Base-by-base conservation (phyloP, 2,797 vertebrate species). In the Gymnothorax reevesii region DNA sequence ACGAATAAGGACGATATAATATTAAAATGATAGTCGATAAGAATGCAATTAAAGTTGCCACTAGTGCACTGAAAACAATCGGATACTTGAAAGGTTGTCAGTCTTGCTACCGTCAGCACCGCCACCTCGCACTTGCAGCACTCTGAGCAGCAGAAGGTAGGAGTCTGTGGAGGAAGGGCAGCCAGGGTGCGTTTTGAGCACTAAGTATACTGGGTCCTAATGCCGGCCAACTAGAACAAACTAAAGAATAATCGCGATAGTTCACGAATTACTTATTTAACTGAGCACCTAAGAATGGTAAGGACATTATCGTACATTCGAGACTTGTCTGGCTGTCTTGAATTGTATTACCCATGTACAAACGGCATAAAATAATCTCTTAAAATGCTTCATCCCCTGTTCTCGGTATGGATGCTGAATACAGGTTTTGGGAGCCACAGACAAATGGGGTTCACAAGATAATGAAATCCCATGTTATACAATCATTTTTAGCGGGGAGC, bases 121-220 rank as follows among this genome's bases (percentile, higher is more conserved):
- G 82, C 84, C 71, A 82, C 85, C 57, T 55, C 83, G 54, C 87
- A 86, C 73, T 55, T 86, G 54, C 87, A 86, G 80, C 80, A 59
- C 64, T 83, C 55, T 86, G 66, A 60, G 27, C 12, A 82, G 73
- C 79, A 84, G 82, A 87, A 87, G 49, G 83, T 71, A 83, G 86
- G 64, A 83, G 20, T 86, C 84, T 86, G 84, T 60, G 85, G 79
- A 85, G 87, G 59, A 86, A 79, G 85, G 86, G 60, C 79, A 79
- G 15, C 84, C 82, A 64, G 66, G 49, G 83, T 88, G 87, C 86
- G 85, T 87, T 83, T 42, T 22, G 10, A 59, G 73, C 84, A n/a
- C 13, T 57, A 87, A 55, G 86, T 91, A 91, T 87, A 89, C 90
- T 83, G 92, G 91, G 92, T 93, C 92, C 91, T 91, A 92, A 83